phyloP scores from a whole-genome alignment of 2,888 invertebrate genomes.

The Eupithecia abbreviata region DNA sequence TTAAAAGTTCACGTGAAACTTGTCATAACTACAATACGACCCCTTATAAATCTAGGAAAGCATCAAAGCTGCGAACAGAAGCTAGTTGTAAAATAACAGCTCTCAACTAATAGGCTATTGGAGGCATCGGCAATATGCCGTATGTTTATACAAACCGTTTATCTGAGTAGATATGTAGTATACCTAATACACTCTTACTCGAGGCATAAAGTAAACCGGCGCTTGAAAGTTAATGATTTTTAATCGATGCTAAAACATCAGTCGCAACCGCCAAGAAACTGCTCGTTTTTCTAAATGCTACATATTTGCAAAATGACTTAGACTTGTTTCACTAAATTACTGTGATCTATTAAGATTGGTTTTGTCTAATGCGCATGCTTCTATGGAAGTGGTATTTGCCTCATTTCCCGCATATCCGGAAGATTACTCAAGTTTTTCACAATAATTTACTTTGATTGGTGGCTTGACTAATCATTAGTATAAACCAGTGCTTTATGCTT shows the following conservation, averaged over 20 bases:
- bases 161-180: neutral
- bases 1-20: no score
- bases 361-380: slow-evolving; percentile 42
- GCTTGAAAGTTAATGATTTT: slow-evolving; percentile 70
- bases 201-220: slow-evolving; percentile 38
- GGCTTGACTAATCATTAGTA: neutral
- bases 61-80: no score
- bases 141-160: neutral
- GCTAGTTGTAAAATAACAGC: no score
- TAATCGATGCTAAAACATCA: slow-evolving; percentile 70
- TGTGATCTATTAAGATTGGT: slow-evolving; percentile 48
- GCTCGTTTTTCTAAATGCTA: slow-evolving; percentile 16
- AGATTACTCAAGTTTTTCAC: slow-evolving; percentile 16
- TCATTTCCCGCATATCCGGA: slow-evolving; percentile 31
- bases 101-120: no score
- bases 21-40: no score
- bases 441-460: slow-evolving; percentile 17
- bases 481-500: neutral
- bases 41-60: no score
- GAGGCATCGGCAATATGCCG: neutral
- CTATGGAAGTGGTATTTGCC: slow-evolving; percentile 26
- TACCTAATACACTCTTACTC: neutral
- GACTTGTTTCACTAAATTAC: slow-evolving; percentile 50
- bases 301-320: slow-evolving; percentile 13
- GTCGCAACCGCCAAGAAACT: slow-evolving; percentile 53